phyloP scores from a whole-genome alignment of 2,888 invertebrate species.

The Metalampra italica region DNA sequence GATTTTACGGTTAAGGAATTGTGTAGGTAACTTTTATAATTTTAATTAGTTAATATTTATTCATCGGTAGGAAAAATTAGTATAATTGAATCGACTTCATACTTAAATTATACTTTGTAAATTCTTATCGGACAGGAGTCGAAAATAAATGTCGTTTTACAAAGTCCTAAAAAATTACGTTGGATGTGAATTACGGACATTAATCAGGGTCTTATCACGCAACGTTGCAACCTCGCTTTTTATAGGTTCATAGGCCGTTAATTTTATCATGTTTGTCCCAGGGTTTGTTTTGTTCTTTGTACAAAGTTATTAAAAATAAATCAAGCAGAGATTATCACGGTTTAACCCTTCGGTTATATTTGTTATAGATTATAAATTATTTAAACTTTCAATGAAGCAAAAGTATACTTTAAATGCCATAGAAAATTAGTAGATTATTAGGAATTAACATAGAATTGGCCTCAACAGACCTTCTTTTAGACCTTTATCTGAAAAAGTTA shows the following conservation, averaged over 20 bases:
- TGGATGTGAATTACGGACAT: conserved; percentile 45
- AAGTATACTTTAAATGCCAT: neutral
- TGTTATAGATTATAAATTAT: too few species aligned
- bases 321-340: neutral
- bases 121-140: neutral
- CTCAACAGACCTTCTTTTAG: too few species aligned
- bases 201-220: conserved; percentile 39
- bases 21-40: neutral
- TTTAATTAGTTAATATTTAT: neutral
- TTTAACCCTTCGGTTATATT: neutral
- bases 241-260: conserved; percentile 24
- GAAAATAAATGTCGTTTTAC: neutral
- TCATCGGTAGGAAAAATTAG: too few species aligned
- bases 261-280: conserved; percentile 25
- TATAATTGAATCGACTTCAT: too few species aligned
- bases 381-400: neutral
- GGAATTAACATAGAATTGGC: too few species aligned
- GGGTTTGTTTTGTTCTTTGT: conserved; percentile 10
- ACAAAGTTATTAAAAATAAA: too few species aligned
- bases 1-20: neutral
- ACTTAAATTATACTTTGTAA: too few species aligned
- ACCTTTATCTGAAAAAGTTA: too few species aligned
- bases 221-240: conserved; percentile 25
- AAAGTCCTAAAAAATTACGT: conserved; percentile 34
- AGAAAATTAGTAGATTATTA: too few species aligned